Conservation (phyloP, 2,797 vertebrate species). For the Enoplosus armatus region DNA sequence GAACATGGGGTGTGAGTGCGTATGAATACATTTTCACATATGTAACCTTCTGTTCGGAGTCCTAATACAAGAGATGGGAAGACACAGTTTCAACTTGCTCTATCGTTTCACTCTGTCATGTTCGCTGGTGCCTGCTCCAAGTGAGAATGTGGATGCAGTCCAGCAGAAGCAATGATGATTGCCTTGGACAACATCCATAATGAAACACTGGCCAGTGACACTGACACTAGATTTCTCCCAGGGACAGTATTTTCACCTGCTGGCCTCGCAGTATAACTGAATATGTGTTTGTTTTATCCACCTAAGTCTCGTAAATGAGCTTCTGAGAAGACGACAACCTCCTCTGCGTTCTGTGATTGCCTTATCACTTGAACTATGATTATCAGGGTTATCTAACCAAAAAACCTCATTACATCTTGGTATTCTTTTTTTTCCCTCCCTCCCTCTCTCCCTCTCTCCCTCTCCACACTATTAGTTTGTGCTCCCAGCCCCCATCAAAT, state of each 20-base stretch:
- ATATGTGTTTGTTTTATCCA: slow-evolving; percentile 18
- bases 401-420: neutral
- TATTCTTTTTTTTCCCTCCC: neutral
- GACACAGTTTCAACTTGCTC: neutral
- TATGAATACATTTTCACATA: neutral
- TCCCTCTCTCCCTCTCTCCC: neutral
- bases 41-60: neutral
- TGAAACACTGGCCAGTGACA: slow-evolving; percentile 31
- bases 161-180: slow-evolving; percentile 41
- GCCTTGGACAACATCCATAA: slow-evolving; percentile 52
- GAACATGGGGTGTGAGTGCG: neutral
- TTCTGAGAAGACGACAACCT: neutral
- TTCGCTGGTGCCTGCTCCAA: slow-evolving; percentile 8
- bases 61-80: neutral
- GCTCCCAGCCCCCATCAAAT: slow-evolving; percentile 38
- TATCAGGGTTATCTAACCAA: neutral
- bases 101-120: neutral
- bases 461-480: slow-evolving; percentile 16
- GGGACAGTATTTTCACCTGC: slow-evolving; percentile 36
- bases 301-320: slow-evolving; percentile 19
- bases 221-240: slow-evolving; percentile 23
- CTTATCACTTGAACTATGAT: neutral
- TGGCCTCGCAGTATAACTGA: neutral
- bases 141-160: slow-evolving; percentile 32
- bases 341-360: neutral